Evolutionary conservation across 2,888 invertebrate genomes (phyloP), one percentile per base, ranked within the genome.

Genomic region (Pterostichus niger): DNA sequence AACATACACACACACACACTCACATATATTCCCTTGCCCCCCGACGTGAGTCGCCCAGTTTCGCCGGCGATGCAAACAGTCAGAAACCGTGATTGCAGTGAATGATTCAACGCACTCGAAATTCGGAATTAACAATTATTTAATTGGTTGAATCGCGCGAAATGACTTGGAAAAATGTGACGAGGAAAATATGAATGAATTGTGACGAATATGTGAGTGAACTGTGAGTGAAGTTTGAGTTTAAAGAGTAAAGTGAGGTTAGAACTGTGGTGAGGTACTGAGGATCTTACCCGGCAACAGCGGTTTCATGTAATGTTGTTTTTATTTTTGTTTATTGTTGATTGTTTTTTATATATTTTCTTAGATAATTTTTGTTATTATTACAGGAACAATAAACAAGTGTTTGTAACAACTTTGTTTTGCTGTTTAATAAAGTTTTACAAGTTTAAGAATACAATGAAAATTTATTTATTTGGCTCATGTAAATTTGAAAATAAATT

Each of bases 81-180:
- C 68, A 80, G 80, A 80, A 80, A 80, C 68, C 31, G 80, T 80
- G 64, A 80, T 80, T 80, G 80, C 80, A 68, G 64, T 68, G 80
- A 33, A 3, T 64, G 64, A 64, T 64, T 64, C 31, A n/a, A 35
- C 35, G n/a, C 64, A 11, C 17, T 80, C 15, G 17, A 80, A 80
- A 80, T 49, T 80, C 52, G n/a, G 13, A 80, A 68, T 33, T 64
- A 4, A 64, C 64, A 31, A n/a, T 5, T 33, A 33, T 5, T 9
- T 17, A 13, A 2, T 0, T 4, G 49, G n/a, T 49, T n/a, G 49
- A 49, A 40, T 40, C 9, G 40, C 13, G 52, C 6, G 52, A 3
- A 52, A 4, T 13, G 56, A 56, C 17, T 31, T 56, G 11, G 6
- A 3, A 13, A 17, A 56, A 40, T 40, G 56, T 56, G 56, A 56